phyloP scores from a whole-genome alignment of 2,888 invertebrate genomes.

The Acholoe squamosa region DNA sequence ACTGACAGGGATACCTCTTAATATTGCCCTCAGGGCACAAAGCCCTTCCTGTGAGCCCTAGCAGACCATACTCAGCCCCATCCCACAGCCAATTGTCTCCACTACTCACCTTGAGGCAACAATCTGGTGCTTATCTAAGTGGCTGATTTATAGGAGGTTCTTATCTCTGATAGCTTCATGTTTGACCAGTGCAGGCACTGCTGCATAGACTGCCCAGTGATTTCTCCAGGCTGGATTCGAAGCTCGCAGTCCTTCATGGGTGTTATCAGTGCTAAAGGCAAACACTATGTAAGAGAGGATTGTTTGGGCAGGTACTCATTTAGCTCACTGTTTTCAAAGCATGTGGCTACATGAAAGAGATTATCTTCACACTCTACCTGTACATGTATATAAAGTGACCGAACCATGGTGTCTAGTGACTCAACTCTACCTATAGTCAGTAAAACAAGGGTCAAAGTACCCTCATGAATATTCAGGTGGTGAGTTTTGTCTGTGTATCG shows the following conservation, averaged over 20 bases:
- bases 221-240: neutral
- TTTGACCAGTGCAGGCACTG: neutral
- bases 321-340: neutral
- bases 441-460: no score
- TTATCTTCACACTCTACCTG: no score
- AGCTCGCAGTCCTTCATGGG: neutral
- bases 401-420: no score
- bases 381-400: no score
- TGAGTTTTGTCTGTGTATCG: no score
- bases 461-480: no score
- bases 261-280: neutral
- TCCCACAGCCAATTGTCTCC: neutral
- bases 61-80: no score
- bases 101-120: neutral
- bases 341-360: conserved; percentile 10
- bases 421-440: no score
- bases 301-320: neutral
- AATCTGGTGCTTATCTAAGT: neutral
- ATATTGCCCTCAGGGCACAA: no score
- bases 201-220: neutral
- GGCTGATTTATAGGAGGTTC: neutral
- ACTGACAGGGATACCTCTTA: no score
- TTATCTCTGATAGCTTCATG: neutral
- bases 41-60: no score
- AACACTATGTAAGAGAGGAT: neutral